Evolutionary conservation across 92 coral and sea anemone genomes (phyloP).

Genomic region (Muricea muricata): DNA sequence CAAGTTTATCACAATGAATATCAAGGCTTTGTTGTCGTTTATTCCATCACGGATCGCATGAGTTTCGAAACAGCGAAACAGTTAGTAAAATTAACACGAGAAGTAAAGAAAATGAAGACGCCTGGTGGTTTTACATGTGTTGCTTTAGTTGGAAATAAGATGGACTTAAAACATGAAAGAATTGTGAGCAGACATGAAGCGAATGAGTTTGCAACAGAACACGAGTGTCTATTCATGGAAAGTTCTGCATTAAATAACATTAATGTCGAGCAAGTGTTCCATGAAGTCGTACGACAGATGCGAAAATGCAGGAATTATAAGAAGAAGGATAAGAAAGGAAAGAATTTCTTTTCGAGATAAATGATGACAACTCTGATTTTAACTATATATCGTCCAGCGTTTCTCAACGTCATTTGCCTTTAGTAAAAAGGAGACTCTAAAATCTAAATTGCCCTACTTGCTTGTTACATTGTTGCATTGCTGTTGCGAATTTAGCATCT

Average conservation of each 20-base stretch:
- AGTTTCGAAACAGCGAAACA: slow-evolving; percentile 87
- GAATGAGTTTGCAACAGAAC: slow-evolving; percentile 73
- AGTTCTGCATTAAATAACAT: slow-evolving; percentile 80
- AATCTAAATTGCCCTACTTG: no score
- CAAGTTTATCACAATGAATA: slow-evolving; percentile 79
- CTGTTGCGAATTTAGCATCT: no score
- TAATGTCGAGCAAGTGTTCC: slow-evolving; percentile 76
- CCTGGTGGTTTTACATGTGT: slow-evolving; percentile 71
- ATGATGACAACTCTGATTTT: no score
- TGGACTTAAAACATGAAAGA: slow-evolving; percentile 78
- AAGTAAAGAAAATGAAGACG: slow-evolving; percentile 76
- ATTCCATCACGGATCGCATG: slow-evolving; percentile 78
- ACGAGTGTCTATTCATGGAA: slow-evolving; percentile 83
- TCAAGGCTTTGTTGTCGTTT: slow-evolving; percentile 86
- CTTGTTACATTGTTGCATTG: no score
- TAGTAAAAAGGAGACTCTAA: no score
- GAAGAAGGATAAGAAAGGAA: slow-evolving; percentile 71
- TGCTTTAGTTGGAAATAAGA: slow-evolving; percentile 82
- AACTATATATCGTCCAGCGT: no score
- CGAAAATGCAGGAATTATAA: slow-evolving; percentile 65
- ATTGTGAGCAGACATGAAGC: slow-evolving; percentile 76
- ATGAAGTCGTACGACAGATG: slow-evolving; percentile 80
- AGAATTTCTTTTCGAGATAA: slow-evolving; percentile 35
- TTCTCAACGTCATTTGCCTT: no score
- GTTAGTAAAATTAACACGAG: slow-evolving; percentile 81